Evolutionary conservation across 2,113 vertebrate genomes (phyloP).

Genomic region (Apus apus): DNA sequence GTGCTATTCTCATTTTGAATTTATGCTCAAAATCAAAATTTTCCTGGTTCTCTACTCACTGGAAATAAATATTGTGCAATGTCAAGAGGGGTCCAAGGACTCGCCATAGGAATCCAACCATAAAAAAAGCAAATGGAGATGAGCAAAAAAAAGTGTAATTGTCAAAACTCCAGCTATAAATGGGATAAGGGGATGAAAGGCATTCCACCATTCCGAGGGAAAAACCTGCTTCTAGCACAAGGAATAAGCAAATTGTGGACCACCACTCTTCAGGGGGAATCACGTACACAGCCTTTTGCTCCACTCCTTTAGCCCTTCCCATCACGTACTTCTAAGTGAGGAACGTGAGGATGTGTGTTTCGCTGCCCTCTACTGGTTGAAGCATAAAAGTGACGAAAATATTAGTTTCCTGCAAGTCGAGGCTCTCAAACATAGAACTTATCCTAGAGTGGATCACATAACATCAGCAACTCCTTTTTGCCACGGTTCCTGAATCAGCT

Average conservation of each 20-base stretch:
- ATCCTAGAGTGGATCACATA: neutral
- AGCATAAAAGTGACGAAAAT: neutral
- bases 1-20: neutral
- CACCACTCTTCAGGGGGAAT: neutral
- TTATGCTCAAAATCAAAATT: neutral
- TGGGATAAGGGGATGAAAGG: neutral
- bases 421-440: neutral
- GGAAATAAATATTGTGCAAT: neutral
- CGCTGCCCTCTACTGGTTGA: constrained; percentile 23
- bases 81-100: neutral
- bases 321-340: rapidly evolving
- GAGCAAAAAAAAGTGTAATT: neutral
- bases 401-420: neutral
- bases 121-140: neutral
- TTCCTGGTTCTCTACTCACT: neutral
- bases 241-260: neutral
- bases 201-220: neutral
- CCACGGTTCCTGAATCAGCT: neutral
- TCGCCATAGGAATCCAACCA: neutral
- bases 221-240: neutral
- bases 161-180: neutral
- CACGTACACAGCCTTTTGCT: rapidly evolving
- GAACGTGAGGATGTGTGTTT: neutral
- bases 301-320: neutral
- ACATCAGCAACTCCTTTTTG: neutral